Base-by-base conservation (phyloP, 2,888 invertebrate species). In the Neoitamus cyanurus region DNA sequence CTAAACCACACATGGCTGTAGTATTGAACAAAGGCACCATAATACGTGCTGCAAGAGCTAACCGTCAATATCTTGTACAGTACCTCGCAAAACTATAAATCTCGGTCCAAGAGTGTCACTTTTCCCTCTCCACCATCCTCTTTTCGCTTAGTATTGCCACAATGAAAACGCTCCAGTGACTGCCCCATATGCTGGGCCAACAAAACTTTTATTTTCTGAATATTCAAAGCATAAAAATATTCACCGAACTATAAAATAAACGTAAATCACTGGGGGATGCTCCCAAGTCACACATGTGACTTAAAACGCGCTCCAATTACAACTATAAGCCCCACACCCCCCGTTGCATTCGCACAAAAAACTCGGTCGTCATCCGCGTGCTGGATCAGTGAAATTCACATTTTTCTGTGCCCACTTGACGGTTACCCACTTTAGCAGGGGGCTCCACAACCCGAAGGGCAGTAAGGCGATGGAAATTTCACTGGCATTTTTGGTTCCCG, bases 321-420 rank as follows among this genome's bases (percentile, higher is more conserved):
- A 75, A 70, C 70, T 69, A 36, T 42, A 58, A 25, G 20, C 58
- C 25, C 15, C 58, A 3, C 20, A 20, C n/a, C 1, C 20, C 25
- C 20, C 58, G 9, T 11, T 25, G 7, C 15, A 42, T 42, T 42
- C n/a, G 20, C 58, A 20, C 9, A 25, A 48, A 48, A 48, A 48
- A 48, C n/a, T 58, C 25, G 9, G 15, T 9, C 58, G 25, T 58
- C 58, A 37, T 25, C 20, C 28, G 28, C 28, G 42, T 28, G 42
- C 42, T 42, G 75, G 75, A 42, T 75, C 42, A 75, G 42, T 75
- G 42, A 75, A 75, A 75, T 75, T 75, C 75, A 28, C 37, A 42
- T 75, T 75, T 75, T 42, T 20, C 42, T 25, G 58, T 11, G 42
- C 75, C 75, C 75, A 75, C 42, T 75, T 75, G 75, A 42, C 75